Base-by-base conservation (phyloP, 2,888 invertebrate species). In the Epirrhoe alternata region DNA sequence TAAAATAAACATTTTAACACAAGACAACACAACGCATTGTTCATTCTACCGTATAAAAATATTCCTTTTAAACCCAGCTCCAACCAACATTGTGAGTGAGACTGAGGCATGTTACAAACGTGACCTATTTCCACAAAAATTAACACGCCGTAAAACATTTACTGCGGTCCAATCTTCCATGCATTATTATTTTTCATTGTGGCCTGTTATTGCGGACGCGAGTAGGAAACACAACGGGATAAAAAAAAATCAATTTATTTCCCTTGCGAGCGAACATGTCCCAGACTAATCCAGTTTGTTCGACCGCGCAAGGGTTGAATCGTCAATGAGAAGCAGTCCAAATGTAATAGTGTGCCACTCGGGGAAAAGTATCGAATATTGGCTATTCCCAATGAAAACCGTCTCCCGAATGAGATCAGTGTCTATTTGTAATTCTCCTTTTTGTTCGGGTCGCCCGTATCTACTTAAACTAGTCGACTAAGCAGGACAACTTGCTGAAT, bases 251-350 rank as follows among this genome's bases (percentile, higher is more conserved):
- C 89, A 87, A 90, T 91, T 90, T 91, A 90, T 91, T 92, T 90
- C 91, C 90, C 90, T 85, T 82, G 90, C 83, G 89, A 86, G 83
- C 80, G 88, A 87, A 88, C 90, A 89, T 90, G 92, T 92, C 89
- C 90, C 87, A 80, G 74, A 82, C 89, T 92, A 92, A 92, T 92
- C 91, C 88, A 88, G 92, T 92, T 92, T 92, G 90, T 90, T 86
- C 88, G 90, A 86, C 88, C 88, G 91, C 86, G 87, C 91, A 90
- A 90, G 92, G 92, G 92, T 90, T 91, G 92, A 91, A 92, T 92
- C 86, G 85, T 84, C 92, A 92, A 92, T 92, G 92, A 92, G 91
- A 79, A 86, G 82, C 83, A 86, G 87, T 85, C 88, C 85, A 87
- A 90, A 89, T 87, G 86, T 88, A 87, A 89, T 90, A 89, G 84